Evolutionary conservation across 2,797 vertebrate species (phyloP).

Genomic region (Onychomys leucogaster): DNA sequence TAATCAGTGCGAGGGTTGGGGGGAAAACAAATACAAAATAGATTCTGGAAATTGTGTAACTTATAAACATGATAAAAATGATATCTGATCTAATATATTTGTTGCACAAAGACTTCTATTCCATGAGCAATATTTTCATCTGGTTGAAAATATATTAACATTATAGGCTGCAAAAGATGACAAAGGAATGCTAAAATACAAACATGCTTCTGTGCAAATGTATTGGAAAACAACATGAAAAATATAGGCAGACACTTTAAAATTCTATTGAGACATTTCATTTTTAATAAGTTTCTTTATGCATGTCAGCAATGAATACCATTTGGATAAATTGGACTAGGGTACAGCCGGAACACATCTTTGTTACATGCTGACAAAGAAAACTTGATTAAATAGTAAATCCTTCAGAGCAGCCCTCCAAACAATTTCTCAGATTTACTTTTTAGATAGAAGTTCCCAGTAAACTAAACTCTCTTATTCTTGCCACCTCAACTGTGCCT

Average conservation of each 20-base stretch:
- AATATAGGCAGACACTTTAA: conserved; percentile 77
- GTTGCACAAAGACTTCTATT: conserved; percentile 76
- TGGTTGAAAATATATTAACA: conserved; percentile 78
- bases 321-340: conserved; percentile 72
- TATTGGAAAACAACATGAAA: conserved; percentile 76
- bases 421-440: conserved; percentile 70
- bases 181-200: conserved; percentile 76
- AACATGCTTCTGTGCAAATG: conserved; percentile 67
- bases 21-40: conserved; percentile 58
- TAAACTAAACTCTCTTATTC: conserved; percentile 61
- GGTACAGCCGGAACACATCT: conserved; percentile 71
- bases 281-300: conserved; percentile 82
- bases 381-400: conserved; percentile 81
- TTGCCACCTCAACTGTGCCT: conserved; percentile 23
- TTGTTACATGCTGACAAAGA: conserved; percentile 74
- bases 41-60: conserved; percentile 78
- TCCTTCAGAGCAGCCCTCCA: conserved; percentile 61
- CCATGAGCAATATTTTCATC: conserved; percentile 67
- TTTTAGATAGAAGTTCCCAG: conserved; percentile 68
- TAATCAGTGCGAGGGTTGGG: neutral
- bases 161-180: conserved; percentile 74
- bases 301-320: conserved; percentile 67
- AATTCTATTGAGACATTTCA: conserved; percentile 79
- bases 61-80: conserved; percentile 78
- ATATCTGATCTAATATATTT: conserved; percentile 79